Evolutionary conservation across 2,888 invertebrate genomes (phyloP).

Genomic region (Xestobium rufovillosum): DNA sequence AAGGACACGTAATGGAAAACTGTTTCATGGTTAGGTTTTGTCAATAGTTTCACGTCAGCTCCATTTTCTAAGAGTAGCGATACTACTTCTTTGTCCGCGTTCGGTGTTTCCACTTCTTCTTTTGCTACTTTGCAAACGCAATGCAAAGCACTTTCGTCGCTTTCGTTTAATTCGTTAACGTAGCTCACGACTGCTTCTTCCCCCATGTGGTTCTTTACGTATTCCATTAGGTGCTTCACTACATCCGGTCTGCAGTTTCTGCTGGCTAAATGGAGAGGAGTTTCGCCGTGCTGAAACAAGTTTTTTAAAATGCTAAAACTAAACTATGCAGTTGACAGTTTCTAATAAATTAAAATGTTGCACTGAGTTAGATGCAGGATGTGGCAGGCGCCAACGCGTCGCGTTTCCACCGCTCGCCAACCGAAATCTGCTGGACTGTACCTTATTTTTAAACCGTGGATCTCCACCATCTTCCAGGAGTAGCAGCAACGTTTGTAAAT

Average conservation of each 20-base stretch:
- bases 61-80: constrained; percentile 83
- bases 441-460: constrained; percentile 85
- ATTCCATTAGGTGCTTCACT: constrained; percentile 76
- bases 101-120: constrained; percentile 64
- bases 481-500: constrained; percentile 75
- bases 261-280: constrained; percentile 91
- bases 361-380: not conserved
- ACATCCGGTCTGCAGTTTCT: constrained; percentile 78
- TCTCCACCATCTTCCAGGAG: constrained; percentile 92
- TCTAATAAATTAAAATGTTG: not conserved
- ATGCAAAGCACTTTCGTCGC: constrained; percentile 91
- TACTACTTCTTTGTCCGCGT: constrained; percentile 80
- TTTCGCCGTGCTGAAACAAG: constrained; percentile 84
- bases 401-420: too few species aligned
- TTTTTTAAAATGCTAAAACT: constrained; percentile 10
- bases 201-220: constrained; percentile 68
- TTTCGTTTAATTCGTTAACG: constrained; percentile 81
- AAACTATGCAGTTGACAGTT: constrained; percentile 3
- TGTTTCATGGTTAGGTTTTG: constrained; percentile 83
- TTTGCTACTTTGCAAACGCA: constrained; percentile 87
- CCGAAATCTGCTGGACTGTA: too few species aligned
- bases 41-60: constrained; percentile 79
- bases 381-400: too few species aligned
- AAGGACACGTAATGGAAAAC: constrained; percentile 93
- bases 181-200: constrained; percentile 74